These are phyloP conservation scores for Anolis carolinensis DNA, from an alignment of 2,113 vertebrate genomes.

Conservation along the genomic window DNA sequence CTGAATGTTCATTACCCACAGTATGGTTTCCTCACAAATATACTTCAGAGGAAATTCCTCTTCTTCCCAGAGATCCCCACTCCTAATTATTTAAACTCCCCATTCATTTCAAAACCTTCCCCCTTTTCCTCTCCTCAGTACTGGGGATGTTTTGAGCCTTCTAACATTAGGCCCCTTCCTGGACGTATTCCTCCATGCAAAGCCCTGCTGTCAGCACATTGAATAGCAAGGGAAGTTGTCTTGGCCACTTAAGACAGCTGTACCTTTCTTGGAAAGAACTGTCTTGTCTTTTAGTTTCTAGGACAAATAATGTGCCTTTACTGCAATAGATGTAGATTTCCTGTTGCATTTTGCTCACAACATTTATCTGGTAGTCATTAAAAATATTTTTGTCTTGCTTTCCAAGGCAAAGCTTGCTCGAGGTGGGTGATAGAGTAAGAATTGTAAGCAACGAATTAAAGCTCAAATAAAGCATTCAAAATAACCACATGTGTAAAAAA, in stretches of 20 bases:
- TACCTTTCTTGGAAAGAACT: not conserved
- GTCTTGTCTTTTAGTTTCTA: not conserved
- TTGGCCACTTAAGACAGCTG: not conserved
- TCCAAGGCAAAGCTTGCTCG: not conserved
- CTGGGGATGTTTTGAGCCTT: not conserved
- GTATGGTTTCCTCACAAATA: not conserved
- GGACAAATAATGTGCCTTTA: not conserved
- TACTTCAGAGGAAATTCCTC: constrained; percentile 9
- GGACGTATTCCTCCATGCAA: not conserved
- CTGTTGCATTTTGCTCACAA: not conserved
- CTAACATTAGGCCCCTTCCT: not conserved
- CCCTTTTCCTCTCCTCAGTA: not conserved
- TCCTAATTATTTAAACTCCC: constrained; percentile 5
- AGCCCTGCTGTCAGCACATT: not conserved
- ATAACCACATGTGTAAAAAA: too few relatives aligned
- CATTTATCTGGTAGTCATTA: not conserved
- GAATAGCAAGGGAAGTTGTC: not conserved
- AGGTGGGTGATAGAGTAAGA: not conserved
- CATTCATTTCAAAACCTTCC: not conserved
- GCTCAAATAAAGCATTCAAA: too few relatives aligned
- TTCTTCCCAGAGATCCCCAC: constrained; percentile 5
- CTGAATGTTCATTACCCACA: constrained; percentile 7
- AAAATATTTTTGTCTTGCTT: not conserved
- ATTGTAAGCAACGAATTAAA: too few relatives aligned
- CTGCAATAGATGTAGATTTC: not conserved